Base-by-base conservation (phyloP, 2,888 invertebrate genomes). In the Geophilus truncorum region DNA sequence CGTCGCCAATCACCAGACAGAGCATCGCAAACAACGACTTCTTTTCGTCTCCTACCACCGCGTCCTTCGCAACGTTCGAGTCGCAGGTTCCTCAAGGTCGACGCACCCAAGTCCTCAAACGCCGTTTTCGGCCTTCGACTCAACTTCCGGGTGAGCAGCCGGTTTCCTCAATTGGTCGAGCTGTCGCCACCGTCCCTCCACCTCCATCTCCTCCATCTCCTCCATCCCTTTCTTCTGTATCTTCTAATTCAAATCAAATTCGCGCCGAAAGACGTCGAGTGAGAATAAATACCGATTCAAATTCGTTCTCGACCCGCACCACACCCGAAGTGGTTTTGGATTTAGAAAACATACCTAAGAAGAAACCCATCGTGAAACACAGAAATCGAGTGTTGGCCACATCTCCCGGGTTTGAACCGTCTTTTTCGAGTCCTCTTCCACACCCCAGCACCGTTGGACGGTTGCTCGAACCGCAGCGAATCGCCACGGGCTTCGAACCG, bases 101-200 rank as follows among this genome's bases (percentile, higher is more conserved):
- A n/a, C 32, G 78, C 32, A 78, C 78, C 10, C 78, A 78, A 78
- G 78, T 78, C 25, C 78, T 78, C 21, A 78, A 78, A 21, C 36
- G 78, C 18, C 78, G 78, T 9, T 40, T 78, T 25, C 78, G 78
- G 3, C 78, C 78, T 5, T 77, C 77, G 28, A 34, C 28, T 7
- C 32, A 32, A 15, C 32, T 30, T 25, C 77, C 77, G 32, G 28
- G 5, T 1, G 10, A 7, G 45, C n/a, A n/a, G n/a, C n/a, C n/a
- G n/a, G n/a, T n/a, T n/a, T n/a, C 36, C 10, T 1, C 12, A 40
- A 9, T 15, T 15, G 3, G 75, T 10, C 9, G 70, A 70, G 10
- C 70, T 2, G 4, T 7, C 1, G n/a, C 28, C 21, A 15, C 23
- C 75, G 18, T n/a, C n/a, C 23, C 70, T 23, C 6, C 70, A n/a